Evolutionary conservation across 2,888 invertebrate species (phyloP).

Genomic region (Pollenia amentaria): DNA sequence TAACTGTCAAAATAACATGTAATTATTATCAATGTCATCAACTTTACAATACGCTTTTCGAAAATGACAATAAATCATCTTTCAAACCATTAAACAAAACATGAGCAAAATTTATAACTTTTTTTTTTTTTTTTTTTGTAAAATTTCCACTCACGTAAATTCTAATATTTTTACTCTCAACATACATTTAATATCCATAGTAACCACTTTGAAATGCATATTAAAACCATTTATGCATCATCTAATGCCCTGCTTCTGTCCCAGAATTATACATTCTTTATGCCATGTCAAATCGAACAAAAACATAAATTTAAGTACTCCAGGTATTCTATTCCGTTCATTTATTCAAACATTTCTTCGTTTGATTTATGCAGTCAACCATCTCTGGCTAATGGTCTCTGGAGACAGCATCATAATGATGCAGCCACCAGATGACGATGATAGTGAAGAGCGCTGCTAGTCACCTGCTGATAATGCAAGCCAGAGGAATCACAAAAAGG

Average conservation of each 20-base stretch:
- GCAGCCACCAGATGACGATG: conserved; percentile 34
- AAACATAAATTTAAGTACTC: conserved; percentile 63
- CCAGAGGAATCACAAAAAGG: conserved; percentile 9
- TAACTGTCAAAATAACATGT: conserved; percentile 11
- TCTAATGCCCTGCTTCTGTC: conserved; percentile 9
- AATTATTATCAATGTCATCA: conserved; percentile 1
- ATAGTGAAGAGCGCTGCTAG: conserved; percentile 13
- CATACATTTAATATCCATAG: conserved; percentile 12
- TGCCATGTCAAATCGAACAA: conserved; percentile 57
- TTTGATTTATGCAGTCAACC: conserved; percentile 73
- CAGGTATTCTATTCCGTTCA: conserved; percentile 61
- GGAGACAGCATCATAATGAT: conserved; percentile 56
- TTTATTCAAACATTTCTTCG: conserved; percentile 44
- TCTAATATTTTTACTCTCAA: conserved; percentile 8
- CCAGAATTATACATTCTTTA: conserved; percentile 26
- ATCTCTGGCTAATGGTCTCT: conserved; percentile 72
- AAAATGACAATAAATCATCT: conserved; percentile 10
- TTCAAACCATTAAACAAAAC: conserved; percentile 4
- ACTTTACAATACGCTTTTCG: not conserved
- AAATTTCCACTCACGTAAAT: conserved; percentile 34
- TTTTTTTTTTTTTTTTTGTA: conserved; percentile 1
- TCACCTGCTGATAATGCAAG: conserved; percentile 39
- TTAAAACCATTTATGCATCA: conserved; percentile 54
- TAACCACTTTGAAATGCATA: conserved; percentile 61
- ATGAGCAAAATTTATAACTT: not conserved